These are phyloP conservation scores for Dermatemys mawii DNA, from an alignment of 2,113 vertebrate genomes.

Conservation along the genomic window DNA sequence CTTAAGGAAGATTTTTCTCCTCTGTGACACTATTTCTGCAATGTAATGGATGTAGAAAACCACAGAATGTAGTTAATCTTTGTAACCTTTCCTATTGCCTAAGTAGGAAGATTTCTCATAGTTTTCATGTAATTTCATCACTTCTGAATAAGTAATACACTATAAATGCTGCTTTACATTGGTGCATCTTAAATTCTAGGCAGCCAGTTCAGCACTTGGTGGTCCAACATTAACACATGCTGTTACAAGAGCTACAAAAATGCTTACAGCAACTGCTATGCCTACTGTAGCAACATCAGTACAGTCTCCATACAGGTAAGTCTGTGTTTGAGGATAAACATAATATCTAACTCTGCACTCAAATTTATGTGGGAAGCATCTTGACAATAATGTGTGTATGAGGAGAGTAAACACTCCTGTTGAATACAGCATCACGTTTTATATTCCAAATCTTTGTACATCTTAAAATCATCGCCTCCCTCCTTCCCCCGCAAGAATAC, in stretches of 20 bases:
- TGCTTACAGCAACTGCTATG: constrained; percentile 99
- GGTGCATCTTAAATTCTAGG: constrained; percentile 76
- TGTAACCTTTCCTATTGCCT: neutral
- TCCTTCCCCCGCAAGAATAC: too few species aligned
- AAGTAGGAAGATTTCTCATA: neutral
- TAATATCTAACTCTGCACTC: neutral
- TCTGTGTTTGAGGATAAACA: neutral
- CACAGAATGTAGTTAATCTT: neutral
- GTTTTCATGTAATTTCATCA: neutral
- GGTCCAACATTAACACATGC: constrained; percentile 97
- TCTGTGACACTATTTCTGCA: neutral
- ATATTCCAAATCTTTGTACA: neutral
- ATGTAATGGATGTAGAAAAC: neutral
- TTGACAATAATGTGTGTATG: neutral
- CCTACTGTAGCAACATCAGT: constrained; percentile 97
- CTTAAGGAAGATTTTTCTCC: neutral
- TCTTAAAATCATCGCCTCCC: accelerated
- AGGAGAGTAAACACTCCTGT: neutral
- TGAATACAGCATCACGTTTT: neutral
- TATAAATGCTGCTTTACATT: neutral
- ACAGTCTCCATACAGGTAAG: constrained; percentile 97
- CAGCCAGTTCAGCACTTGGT: constrained; percentile 95
- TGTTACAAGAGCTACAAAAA: constrained; percentile 98
- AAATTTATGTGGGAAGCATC: neutral
- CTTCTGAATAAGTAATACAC: neutral